Conservation (phyloP, 2,888 invertebrate genomes). For the Sinohyriopsis cumingii region DNA sequence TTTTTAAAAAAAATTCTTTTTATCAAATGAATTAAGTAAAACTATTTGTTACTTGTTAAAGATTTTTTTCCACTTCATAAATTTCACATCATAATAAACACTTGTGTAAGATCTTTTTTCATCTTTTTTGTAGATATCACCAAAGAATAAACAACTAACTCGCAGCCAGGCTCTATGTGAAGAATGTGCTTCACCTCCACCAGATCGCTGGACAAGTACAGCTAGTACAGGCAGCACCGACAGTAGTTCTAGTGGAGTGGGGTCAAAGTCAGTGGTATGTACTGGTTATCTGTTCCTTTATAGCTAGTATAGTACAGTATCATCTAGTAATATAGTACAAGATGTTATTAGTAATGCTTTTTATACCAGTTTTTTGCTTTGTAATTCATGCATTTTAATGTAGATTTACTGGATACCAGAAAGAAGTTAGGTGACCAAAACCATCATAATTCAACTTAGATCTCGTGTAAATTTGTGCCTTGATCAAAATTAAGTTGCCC, state of each 20-base stretch:
- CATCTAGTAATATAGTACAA: too few relatives aligned
- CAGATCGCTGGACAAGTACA: slow-evolving; percentile 42
- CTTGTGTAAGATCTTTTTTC: slow-evolving; percentile 1
- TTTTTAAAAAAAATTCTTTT: too few relatives aligned
- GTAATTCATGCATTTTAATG: too few relatives aligned
- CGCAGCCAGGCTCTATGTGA: slow-evolving; percentile 93
- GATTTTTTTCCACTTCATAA: neutral
- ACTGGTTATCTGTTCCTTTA: neutral
- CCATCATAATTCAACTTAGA: too few relatives aligned
- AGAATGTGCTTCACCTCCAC: slow-evolving; percentile 77
- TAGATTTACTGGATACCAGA: too few relatives aligned
- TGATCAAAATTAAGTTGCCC: too few relatives aligned
- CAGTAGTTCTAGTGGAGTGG: slow-evolving; percentile 39
- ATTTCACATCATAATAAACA: neutral
- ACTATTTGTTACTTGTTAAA: too few relatives aligned
- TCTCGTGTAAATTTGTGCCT: too few relatives aligned
- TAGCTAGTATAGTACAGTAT: neutral
- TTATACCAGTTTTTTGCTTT: neutral
- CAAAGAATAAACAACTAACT: slow-evolving; percentile 75
- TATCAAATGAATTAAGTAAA: too few relatives aligned
- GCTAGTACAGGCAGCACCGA: slow-evolving; percentile 38
- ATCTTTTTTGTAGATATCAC: slow-evolving; percentile 37
- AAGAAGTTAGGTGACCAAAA: too few relatives aligned
- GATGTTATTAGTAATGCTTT: neutral
- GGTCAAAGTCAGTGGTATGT: slow-evolving; percentile 30